Percentiles rank a stretch among this genome's conserved stretches.
Conservation (phyloP, 1,140 invertebrate species). For the Drosophila pseudoobscura region DNA sequence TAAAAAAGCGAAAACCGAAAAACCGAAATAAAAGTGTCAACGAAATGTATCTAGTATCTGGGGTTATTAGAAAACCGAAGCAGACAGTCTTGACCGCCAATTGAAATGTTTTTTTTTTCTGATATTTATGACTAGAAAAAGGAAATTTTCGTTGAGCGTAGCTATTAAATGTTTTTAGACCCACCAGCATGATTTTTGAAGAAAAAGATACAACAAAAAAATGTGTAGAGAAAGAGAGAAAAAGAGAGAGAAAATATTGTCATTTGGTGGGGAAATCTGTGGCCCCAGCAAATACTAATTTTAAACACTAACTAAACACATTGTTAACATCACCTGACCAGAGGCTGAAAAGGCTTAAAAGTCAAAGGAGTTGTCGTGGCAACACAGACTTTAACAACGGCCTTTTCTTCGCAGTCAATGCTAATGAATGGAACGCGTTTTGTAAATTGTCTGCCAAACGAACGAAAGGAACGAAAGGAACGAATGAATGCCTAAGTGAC, state of each 20-base stretch:
- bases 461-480: slow-evolving; percentile 25
- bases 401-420: slow-evolving; percentile 46
- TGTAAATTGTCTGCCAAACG: slow-evolving; percentile 70
- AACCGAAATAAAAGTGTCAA: slow-evolving; percentile 67
- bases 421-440: slow-evolving; percentile 77
- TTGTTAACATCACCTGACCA: slow-evolving; percentile 42
- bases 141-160: slow-evolving; percentile 22
- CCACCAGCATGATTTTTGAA: slow-evolving; percentile 48
- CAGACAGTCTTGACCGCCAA: slow-evolving; percentile 29
- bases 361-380: slow-evolving; percentile 36
- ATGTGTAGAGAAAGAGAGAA: neutral
- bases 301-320: slow-evolving; percentile 38
- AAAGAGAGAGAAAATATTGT: neutral
- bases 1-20: slow-evolving; percentile 31
- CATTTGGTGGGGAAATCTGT: no score
- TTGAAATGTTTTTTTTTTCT: slow-evolving; percentile 56
- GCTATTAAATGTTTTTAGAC: slow-evolving; percentile 50
- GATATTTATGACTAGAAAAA: slow-evolving; percentile 60
- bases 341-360: slow-evolving; percentile 13
- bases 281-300: slow-evolving; percentile 8
- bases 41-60: slow-evolving; percentile 27
- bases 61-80: slow-evolving; percentile 42
- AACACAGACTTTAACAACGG: slow-evolving; percentile 17
- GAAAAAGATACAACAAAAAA: slow-evolving; percentile 18
- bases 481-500: slow-evolving; percentile 60